phyloP scores from a whole-genome alignment of 2,888 invertebrate species.

The Sussaba pulchella region DNA sequence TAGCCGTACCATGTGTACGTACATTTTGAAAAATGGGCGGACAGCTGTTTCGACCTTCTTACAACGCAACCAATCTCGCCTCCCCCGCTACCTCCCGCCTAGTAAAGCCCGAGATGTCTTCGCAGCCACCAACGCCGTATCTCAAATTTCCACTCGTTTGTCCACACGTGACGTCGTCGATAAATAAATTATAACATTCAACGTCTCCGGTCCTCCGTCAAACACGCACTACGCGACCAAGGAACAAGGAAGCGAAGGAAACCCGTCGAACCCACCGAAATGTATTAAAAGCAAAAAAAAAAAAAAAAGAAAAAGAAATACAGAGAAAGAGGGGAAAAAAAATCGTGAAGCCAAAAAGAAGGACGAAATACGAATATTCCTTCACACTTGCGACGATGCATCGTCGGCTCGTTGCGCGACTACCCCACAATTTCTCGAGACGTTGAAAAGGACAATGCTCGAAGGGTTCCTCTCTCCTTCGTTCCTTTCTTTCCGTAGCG shows the following conservation, averaged over 20 bases:
- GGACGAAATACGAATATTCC: not conserved
- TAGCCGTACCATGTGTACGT: slow-evolving; percentile 28
- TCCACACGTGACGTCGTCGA: slow-evolving; percentile 54
- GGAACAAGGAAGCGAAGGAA: slow-evolving; percentile 18
- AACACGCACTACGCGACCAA: slow-evolving; percentile 36
- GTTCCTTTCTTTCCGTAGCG: no score
- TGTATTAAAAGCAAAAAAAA: no score
- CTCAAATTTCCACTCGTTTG: slow-evolving; percentile 47
- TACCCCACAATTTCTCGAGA: slow-evolving; percentile 29
- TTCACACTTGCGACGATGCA: not conserved
- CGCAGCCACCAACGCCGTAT: slow-evolving; percentile 1
- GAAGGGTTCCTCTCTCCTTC: slow-evolving; percentile 49
- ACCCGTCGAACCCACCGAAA: not conserved
- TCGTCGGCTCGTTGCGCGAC: not conserved
- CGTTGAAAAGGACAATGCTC: slow-evolving; percentile 61
- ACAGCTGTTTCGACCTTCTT: slow-evolving; percentile 50
- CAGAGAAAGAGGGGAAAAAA: not conserved
- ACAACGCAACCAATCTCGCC: slow-evolving; percentile 24
- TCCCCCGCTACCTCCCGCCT: no score
- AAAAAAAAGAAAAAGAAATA: not conserved
- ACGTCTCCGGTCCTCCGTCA: slow-evolving; percentile 1
- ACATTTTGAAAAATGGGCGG: slow-evolving; percentile 55
- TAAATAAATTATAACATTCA: slow-evolving; percentile 56
- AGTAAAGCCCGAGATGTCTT: slow-evolving; percentile 31
- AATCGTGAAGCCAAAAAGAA: slow-evolving; percentile 7